Conservation (phyloP, 2,888 invertebrate species). For the Eupithecia centaureata region DNA sequence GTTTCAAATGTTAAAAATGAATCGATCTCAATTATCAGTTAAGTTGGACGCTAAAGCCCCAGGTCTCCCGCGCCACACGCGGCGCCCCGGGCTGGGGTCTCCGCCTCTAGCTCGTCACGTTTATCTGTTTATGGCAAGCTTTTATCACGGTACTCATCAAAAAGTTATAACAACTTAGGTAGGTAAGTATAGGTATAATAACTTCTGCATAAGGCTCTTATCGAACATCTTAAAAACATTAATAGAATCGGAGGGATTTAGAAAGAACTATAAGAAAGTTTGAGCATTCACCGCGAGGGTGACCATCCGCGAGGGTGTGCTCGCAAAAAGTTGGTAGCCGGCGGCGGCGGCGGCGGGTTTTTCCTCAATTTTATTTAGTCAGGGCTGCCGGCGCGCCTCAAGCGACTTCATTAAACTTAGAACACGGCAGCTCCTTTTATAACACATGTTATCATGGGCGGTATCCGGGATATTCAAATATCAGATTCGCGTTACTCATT, state of each 20-base stretch:
- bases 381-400: not conserved
- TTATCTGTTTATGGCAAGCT: not conserved
- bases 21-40: no score
- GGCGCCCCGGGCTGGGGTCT: no score
- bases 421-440: not conserved
- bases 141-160: not conserved
- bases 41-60: no score
- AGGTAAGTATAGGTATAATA: not conserved
- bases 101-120: not conserved
- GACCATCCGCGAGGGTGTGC: not conserved
- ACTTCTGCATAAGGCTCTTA: not conserved
- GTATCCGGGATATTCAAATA: not conserved
- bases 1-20: no score
- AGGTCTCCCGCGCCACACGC: not conserved
- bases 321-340: not conserved
- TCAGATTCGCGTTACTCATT: not conserved
- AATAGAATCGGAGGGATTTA: not conserved
- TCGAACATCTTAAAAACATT: slow-evolving; percentile 6
- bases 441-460: not conserved
- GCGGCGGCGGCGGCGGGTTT: slow-evolving; percentile 2
- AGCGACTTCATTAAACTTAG: not conserved
- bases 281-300: not conserved
- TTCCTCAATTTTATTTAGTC: not conserved
- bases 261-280: slow-evolving; percentile 6
- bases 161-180: not conserved